These are phyloP conservation scores for Aldabrachelys gigantea DNA, from an alignment of 2,113 vertebrate genomes.

Conservation along the genomic window DNA sequence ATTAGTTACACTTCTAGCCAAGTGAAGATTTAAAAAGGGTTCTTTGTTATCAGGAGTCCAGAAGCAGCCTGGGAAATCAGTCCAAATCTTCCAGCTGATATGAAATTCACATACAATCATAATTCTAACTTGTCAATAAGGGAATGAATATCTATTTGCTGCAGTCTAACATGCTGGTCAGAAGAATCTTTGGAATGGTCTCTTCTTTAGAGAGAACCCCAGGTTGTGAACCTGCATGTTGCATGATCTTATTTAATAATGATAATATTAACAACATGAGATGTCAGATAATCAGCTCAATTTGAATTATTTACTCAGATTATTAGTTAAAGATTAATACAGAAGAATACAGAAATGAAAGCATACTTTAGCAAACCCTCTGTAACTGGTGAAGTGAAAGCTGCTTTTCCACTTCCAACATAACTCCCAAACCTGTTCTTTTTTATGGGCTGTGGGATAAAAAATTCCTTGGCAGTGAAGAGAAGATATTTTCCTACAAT, in stretches of 20 bases:
- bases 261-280: background rate
- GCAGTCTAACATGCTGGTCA: background rate
- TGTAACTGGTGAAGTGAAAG: background rate
- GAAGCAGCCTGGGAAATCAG: background rate
- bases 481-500: background rate
- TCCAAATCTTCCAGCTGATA: background rate
- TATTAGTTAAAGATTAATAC: background rate
- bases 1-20: background rate
- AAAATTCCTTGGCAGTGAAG: background rate
- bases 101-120: background rate
- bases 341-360: background rate
- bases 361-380: background rate
- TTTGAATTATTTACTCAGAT: background rate
- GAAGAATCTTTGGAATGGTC: background rate
- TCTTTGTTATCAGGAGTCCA: background rate
- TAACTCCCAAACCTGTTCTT: background rate
- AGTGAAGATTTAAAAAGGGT: background rate
- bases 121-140: background rate
- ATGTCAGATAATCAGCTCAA: background rate
- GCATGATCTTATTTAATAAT: background rate
- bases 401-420: background rate
- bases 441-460: background rate
- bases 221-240: background rate
- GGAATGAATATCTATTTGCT: background rate
- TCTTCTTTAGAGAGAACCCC: background rate